Evolutionary conservation across 1,140 invertebrate species (phyloP).

Genomic region (Drosophila fuyamai): DNA sequence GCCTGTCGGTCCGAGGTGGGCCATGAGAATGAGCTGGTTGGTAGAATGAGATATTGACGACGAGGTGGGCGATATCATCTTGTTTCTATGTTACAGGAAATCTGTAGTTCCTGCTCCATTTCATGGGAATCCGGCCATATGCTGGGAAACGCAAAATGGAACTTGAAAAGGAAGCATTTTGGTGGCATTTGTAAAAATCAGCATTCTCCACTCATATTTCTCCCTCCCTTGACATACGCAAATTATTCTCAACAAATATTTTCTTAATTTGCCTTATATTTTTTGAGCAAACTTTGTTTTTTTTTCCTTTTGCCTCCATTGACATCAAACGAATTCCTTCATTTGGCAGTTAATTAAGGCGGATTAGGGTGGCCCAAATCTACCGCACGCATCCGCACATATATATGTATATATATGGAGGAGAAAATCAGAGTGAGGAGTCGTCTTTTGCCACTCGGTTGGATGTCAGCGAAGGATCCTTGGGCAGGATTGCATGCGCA

Average conservation of each 20-base stretch:
- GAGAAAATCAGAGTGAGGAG: slow-evolving; percentile 24
- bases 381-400: background rate
- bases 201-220: background rate
- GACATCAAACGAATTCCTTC: slow-evolving; percentile 70
- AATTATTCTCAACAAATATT: slow-evolving; percentile 54
- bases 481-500: slow-evolving; percentile 22
- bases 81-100: background rate
- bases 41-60: slow-evolving; percentile 18
- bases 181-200: background rate
- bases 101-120: background rate
- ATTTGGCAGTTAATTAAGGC: slow-evolving; percentile 60
- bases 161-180: too few species aligned
- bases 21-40: slow-evolving; percentile 1
- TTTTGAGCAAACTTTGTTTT: slow-evolving; percentile 47
- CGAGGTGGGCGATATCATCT: slow-evolving; percentile 9
- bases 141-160: slow-evolving; percentile 17
- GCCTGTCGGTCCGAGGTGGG: slow-evolving; percentile 17
- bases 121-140: slow-evolving; percentile 37
- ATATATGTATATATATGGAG: slow-evolving; percentile 7
- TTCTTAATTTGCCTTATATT: slow-evolving; percentile 26
- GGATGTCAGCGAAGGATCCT: slow-evolving; percentile 24
- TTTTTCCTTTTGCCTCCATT: slow-evolving; percentile 48
- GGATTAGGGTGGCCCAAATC: slow-evolving; percentile 54
- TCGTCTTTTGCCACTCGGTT: slow-evolving; percentile 17
- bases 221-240: slow-evolving; percentile 15